Evolutionary conservation across 2,888 invertebrate species (phyloP).

Genomic region (Epistrophella euchroma): DNA sequence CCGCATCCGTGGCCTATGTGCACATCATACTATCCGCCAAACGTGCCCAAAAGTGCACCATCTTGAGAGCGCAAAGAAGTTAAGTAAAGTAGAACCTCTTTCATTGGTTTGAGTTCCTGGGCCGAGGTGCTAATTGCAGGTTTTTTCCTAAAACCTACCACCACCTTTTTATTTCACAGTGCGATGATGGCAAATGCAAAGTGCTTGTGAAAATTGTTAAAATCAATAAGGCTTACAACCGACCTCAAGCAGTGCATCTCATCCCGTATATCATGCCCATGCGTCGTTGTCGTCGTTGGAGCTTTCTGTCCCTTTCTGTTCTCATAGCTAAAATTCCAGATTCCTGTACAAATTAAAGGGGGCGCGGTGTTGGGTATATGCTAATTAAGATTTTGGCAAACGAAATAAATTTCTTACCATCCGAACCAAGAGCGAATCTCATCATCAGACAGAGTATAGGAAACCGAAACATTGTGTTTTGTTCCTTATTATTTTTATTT

Average conservation of each 20-base stretch:
- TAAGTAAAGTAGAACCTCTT: slow-evolving; percentile 33
- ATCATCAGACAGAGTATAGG: neutral
- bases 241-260: slow-evolving; percentile 44
- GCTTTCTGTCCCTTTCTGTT: neutral
- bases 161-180: slow-evolving; percentile 7
- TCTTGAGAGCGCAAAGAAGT: slow-evolving; percentile 33
- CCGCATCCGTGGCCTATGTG: slow-evolving; percentile 57
- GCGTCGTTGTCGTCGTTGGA: neutral
- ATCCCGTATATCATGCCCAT: neutral
- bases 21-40: slow-evolving; percentile 53
- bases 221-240: slow-evolving; percentile 72
- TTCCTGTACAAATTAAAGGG: slow-evolving; percentile 45
- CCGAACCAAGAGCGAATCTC: neutral
- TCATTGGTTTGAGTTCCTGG: slow-evolving; percentile 22
- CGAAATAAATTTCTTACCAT: slow-evolving; percentile 62
- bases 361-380: slow-evolving; percentile 48
- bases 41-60: slow-evolving; percentile 68
- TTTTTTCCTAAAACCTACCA: slow-evolving; percentile 57
- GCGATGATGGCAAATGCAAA: slow-evolving; percentile 73
- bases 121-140: slow-evolving; percentile 72
- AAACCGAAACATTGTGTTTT: slow-evolving; percentile 50
- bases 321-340: slow-evolving; percentile 49
- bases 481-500: slow-evolving; percentile 41
- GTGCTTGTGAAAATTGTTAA: slow-evolving; percentile 73
- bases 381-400: slow-evolving; percentile 75